A percentile compares a stretch with the other conserved stretches of the same genome.
These are phyloP conservation scores for Odobenus rosmarus DNA, from an alignment of 2,113 vertebrate genomes.

Conservation along the genomic window DNA sequence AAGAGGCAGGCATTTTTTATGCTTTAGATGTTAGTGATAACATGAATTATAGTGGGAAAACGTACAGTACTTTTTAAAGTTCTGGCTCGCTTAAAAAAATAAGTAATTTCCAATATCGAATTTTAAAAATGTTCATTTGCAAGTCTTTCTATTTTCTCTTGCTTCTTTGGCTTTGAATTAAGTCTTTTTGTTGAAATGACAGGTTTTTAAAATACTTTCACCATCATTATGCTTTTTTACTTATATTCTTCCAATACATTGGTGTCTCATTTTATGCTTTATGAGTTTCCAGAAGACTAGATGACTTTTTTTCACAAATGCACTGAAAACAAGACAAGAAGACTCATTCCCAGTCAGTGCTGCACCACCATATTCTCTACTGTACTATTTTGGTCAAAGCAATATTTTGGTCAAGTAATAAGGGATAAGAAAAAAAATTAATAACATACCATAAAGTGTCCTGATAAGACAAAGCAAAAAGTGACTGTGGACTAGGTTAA, in stretches of 20 bases:
- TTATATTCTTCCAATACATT: neutral
- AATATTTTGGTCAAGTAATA: neutral
- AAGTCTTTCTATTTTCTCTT: neutral
- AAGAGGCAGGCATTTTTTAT: neutral
- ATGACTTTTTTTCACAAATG: conserved; percentile 24
- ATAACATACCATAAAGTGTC: neutral
- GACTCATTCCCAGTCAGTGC: neutral
- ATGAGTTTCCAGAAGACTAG: neutral
- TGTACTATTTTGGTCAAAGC: neutral
- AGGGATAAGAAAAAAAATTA: neutral
- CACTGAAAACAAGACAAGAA: conserved; percentile 11
- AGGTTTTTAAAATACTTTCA: neutral
- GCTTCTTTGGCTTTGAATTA: neutral
- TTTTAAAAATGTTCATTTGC: neutral
- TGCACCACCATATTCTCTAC: neutral
- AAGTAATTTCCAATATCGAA: neutral
- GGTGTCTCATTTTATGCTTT: neutral
- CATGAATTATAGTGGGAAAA: neutral
- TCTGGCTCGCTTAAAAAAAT: neutral
- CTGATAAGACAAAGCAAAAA: neutral
- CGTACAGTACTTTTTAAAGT: neutral
- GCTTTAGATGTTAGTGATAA: conserved; percentile 14
- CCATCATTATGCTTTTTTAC: neutral
- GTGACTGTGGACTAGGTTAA: neutral
- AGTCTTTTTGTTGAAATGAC: neutral